Conservation (phyloP, 2,113 vertebrate species). For the Cariama cristata region DNA sequence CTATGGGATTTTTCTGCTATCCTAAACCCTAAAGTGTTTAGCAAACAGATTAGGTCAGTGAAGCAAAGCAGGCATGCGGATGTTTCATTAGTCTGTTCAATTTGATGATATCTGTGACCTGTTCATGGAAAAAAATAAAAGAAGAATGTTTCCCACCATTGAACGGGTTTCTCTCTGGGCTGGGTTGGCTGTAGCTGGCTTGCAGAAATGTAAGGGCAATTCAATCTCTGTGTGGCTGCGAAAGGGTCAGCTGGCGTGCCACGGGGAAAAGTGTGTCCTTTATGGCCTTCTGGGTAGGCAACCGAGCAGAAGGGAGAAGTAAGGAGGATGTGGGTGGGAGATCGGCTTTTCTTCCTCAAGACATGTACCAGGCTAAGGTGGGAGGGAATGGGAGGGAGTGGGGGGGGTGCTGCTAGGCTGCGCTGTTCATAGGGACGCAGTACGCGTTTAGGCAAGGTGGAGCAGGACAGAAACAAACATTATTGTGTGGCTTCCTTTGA, state of each 20-base stretch:
- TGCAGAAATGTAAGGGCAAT: neutral
- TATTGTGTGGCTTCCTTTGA: neutral
- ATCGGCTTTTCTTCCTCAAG: neutral
- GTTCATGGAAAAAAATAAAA: neutral
- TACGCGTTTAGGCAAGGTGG: accelerated
- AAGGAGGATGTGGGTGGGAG: neutral
- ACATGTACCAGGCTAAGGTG: neutral
- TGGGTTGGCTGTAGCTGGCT: neutral
- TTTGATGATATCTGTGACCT: neutral
- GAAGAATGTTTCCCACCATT: neutral
- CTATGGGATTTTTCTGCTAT: neutral
- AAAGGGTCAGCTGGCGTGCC: neutral
- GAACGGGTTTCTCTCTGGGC: neutral
- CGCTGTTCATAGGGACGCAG: neutral
- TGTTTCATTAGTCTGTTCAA: neutral
- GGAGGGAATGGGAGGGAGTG: accelerated
- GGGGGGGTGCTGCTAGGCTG: neutral
- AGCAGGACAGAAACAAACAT: neutral
- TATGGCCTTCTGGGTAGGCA: neutral
- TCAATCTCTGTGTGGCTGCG: neutral
- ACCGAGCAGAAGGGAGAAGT: neutral
- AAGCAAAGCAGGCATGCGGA: neutral
- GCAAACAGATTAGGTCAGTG: neutral
- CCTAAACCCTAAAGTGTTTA: neutral
- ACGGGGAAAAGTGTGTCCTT: neutral